Evolutionary conservation across 2,888 invertebrate genomes (phyloP).

Genomic region (Drosophila multiciliata): DNA sequence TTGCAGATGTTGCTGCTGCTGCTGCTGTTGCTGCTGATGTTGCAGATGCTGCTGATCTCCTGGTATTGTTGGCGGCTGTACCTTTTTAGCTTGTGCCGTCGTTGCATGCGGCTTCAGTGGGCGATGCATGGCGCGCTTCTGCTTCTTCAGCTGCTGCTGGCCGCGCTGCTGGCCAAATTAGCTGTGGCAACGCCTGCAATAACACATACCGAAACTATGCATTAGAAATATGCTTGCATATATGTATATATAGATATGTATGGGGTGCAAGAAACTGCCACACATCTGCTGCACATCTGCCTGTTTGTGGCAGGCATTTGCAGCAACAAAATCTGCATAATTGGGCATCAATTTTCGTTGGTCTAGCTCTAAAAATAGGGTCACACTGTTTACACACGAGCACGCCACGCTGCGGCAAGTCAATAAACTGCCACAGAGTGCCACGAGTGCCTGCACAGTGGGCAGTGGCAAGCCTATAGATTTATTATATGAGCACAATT

Average conservation of each 20-base stretch:
- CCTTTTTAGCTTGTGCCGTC: constrained; percentile 95
- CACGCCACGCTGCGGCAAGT: constrained; percentile 62
- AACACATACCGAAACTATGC: constrained; percentile 23
- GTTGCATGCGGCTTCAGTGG: constrained; percentile 92
- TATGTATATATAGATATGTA: neutral
- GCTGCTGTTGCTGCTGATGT: constrained; percentile 35
- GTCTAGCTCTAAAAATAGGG: constrained; percentile 75
- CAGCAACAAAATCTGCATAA: constrained; percentile 69
- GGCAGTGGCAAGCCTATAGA: neutral
- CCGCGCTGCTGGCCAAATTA: constrained; percentile 83
- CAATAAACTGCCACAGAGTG: constrained; percentile 65
- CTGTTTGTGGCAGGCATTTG: constrained; percentile 27
- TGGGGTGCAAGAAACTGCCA: constrained; percentile 1
- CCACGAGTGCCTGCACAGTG: constrained; percentile 51
- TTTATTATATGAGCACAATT: neutral
- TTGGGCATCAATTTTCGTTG: constrained; percentile 70
- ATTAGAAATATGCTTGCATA: constrained; percentile 43
- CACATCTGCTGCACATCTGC: constrained; percentile 57
- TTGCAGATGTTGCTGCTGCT: constrained; percentile 22
- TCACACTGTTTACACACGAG: constrained; percentile 66
- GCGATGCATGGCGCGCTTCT: constrained; percentile 91
- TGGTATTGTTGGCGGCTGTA: constrained; percentile 94
- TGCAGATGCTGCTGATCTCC: constrained; percentile 86
- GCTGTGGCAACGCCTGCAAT: constrained; percentile 62
- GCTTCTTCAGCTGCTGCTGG: constrained; percentile 30